A percentile compares a stretch with the other conserved stretches of the same genome.
These are phyloP conservation scores for Apostichopus californicus DNA, from an alignment of 35 echinoderm and acorn worm species.

Conservation along the genomic window DNA sequence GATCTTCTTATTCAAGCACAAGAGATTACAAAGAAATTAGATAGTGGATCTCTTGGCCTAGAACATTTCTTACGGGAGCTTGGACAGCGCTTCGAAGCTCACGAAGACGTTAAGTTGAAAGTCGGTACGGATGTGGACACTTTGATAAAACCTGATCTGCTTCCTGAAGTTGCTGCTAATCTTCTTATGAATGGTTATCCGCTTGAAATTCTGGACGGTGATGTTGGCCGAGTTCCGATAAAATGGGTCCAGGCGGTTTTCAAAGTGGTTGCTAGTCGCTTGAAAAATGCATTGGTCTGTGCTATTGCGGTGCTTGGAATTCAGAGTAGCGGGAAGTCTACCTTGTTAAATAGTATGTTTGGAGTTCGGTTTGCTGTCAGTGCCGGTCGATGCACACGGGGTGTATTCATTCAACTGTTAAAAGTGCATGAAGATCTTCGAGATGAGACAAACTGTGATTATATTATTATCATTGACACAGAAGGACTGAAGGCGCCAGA, in stretches of 20 bases:
- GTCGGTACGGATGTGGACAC: neutral
- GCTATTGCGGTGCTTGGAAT: constrained; percentile 37
- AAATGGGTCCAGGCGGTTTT: constrained; percentile 40
- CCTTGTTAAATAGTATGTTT: constrained; percentile 25
- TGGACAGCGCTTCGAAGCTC: constrained; percentile 37
- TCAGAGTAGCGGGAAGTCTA: constrained; percentile 58
- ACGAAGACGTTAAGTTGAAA: neutral
- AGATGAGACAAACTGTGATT: too few relatives aligned
- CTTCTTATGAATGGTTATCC: constrained; percentile 31
- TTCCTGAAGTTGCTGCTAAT: constrained; percentile 31
- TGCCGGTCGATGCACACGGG: neutral
- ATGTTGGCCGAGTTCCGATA: constrained; percentile 1
- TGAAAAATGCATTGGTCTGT: constrained; percentile 3
- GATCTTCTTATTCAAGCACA: neutral
- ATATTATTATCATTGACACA: too few relatives aligned
- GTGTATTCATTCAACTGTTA: too few relatives aligned
- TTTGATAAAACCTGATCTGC: neutral
- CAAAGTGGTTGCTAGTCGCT: neutral
- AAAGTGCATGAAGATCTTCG: too few relatives aligned
- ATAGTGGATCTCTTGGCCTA: constrained; percentile 12
- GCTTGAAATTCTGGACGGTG: constrained; percentile 47
- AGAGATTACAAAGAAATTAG: constrained; percentile 16
- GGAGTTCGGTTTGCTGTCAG: constrained; percentile 45
- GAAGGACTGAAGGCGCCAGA: too few relatives aligned
- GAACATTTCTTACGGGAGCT: constrained; percentile 52